Evolutionary conservation across 2,113 vertebrate genomes (phyloP), one percentile per base, ranked within the genome.

Genomic region (Myiagra hebetior): DNA sequence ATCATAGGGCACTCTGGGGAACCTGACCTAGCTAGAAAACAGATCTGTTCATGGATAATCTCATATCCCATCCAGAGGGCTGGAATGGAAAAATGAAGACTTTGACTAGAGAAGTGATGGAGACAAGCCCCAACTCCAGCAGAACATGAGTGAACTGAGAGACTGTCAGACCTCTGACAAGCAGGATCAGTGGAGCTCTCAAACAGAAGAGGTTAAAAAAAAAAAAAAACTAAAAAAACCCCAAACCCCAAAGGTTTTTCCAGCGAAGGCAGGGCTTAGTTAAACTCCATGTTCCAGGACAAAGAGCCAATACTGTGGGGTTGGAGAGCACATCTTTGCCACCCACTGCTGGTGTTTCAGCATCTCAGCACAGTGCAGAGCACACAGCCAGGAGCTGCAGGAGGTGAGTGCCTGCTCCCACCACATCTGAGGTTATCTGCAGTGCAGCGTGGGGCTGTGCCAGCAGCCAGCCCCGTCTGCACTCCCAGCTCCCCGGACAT

Each of bases 371-470:
- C 10, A 39, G 27, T 10, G 44, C 70, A 14, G 37, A 35, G 65
- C 69, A 21, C 78, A 2, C 13, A 5, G 35, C 2, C n/a, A 31
- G 37, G 6, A 22, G 31, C 10, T 53, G 28, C 47, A 42, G 41
- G 47, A 59, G n/a, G 19, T 0, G 10, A 18, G 56, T 1, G 6
- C 67, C 50, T 12, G 11, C 47, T 37, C 24, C 12, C 13, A 16
- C 13, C 53, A 2, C 1, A 1, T 4, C 6, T 2, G 5, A 59
- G 63, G 42, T 55, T 21, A 5, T 67, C n/a, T 35, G 42, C 30
- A 22, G 20, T 3, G 41, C 23, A 2, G 2, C 0, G 8, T 0
- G 21, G 46, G 35, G 56, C 28, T 22, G 4, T 30, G 63, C 44
- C 49, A 41, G 47, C 47, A 57, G 12, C 11, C 3, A 0, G 37